Conservation (phyloP, 2,888 invertebrate genomes). For the Parapristionchus giblindavisi region DNA sequence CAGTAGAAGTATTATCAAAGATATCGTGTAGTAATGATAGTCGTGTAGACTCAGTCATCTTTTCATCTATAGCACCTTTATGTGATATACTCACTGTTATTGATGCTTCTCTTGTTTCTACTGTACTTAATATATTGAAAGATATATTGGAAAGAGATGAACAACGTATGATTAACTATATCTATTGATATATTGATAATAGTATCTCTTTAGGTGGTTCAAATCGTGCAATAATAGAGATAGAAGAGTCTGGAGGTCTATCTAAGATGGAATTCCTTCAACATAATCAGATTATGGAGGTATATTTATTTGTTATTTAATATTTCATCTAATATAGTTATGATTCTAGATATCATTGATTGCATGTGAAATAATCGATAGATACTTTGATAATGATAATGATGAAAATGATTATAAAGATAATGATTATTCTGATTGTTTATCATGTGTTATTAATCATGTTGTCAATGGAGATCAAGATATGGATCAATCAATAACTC, state of each 20-base stretch:
- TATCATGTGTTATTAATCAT: not conserved
- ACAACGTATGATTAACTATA: not conserved
- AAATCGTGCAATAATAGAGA: constrained; percentile 1
- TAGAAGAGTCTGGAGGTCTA: constrained; percentile 26
- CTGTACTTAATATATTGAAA: constrained; percentile 14
- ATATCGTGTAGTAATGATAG: not conserved
- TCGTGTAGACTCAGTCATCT: not conserved
- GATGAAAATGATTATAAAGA: not conserved
- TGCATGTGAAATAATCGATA: constrained; percentile 10
- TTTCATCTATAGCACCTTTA: constrained; percentile 13
- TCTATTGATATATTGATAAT: no score
- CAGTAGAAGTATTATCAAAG: not conserved
- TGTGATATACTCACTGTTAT: constrained; percentile 36
- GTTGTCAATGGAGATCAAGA: not conserved
- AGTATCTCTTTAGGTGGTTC: no score
- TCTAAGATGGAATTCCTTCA: constrained; percentile 34
- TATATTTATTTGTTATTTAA: not conserved
- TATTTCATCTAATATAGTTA: not conserved
- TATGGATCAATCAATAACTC: not conserved
- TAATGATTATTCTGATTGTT: not conserved
- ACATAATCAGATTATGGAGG: constrained; percentile 7
- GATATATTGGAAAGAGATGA: not conserved
- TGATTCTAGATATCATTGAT: constrained; percentile 12
- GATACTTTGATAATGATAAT: not conserved
- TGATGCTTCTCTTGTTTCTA: constrained; percentile 17